Evolutionary conservation across 2,113 vertebrate species (phyloP).

Genomic region (Glaucidium brasilianum): DNA sequence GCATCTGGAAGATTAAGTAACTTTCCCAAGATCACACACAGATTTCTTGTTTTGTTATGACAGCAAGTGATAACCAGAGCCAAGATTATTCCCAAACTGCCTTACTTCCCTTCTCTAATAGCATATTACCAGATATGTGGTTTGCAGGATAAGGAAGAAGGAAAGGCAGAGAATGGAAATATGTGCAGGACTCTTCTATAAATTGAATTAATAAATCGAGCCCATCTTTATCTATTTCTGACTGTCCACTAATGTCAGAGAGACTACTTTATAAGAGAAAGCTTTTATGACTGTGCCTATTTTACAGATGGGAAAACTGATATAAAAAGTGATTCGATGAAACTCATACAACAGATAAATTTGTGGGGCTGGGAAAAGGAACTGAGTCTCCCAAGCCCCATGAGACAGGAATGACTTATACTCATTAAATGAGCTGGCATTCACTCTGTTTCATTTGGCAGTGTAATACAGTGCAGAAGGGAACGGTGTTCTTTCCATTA

Average conservation of each 20-base stretch:
- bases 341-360: background rate
- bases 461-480: background rate
- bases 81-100: background rate
- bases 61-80: background rate
- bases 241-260: background rate
- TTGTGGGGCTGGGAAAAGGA: background rate
- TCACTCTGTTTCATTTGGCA: conserved; percentile 22
- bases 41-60: conserved; percentile 12
- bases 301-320: background rate
- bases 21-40: background rate
- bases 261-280: background rate
- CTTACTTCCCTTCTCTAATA: background rate
- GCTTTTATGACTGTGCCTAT: background rate
- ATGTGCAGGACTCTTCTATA: background rate
- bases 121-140: background rate
- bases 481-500: conserved; percentile 31
- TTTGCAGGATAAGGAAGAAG: background rate
- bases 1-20: background rate
- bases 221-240: background rate
- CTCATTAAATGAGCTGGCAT: background rate
- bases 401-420: background rate
- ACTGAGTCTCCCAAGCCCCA: background rate
- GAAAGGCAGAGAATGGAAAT: background rate
- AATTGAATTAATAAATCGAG: background rate
- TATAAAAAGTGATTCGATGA: background rate